Base-by-base conservation (phyloP, 2,797 vertebrate species). In the Loris lydekkerianus region DNA sequence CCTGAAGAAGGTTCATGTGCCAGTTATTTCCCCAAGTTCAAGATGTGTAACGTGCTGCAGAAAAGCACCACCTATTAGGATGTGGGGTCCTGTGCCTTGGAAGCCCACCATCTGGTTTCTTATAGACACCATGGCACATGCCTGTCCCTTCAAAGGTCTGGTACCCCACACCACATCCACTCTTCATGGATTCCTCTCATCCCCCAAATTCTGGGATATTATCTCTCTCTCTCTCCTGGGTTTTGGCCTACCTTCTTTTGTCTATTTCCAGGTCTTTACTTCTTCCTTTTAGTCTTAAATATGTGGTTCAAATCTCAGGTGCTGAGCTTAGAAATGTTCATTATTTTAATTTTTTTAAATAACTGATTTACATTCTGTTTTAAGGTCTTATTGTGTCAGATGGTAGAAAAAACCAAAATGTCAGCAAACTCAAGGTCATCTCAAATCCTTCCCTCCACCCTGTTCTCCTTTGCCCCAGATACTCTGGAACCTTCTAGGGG, bases 271-370 rank as follows among this genome's bases (percentile, higher is more conserved):
- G 25, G 63, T 78, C 69, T 90, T 56, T 18, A 11, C 21, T 58
- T 93, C 86, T 78, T 77, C 43, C 61, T 90, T 63, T 70, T 29
- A 43, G 60, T 58, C 43, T 93, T 91, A 70, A 75, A 78, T 46
- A 63, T 18, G 61, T 72, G 46, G n/a, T 61, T 27, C 29, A 58
- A 60, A 81, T 89, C 65, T 91, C 81, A 80, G 49, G 61, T 63
- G 81, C 65, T 43, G 29, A 83, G 72, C 82, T 56, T 46, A 75
- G 72, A 37, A 60, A 53, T 14, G 61, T n/a, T 80, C 78, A 10
- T 70, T 69, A 17, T 70, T 95, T 96, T 73, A 70, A 65, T 87
- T 56, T 49, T 49, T 49, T 49, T 49, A 83, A 91, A 72, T 31
- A 53, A 53, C 58, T 2, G 3, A 56, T 75, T 91, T 76, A 2